A percentile compares a stretch with the other conserved stretches of the same genome.
These are phyloP conservation scores for Malacoctenus gilli DNA, from an alignment of 2,797 vertebrate species.

Conservation along the genomic window DNA sequence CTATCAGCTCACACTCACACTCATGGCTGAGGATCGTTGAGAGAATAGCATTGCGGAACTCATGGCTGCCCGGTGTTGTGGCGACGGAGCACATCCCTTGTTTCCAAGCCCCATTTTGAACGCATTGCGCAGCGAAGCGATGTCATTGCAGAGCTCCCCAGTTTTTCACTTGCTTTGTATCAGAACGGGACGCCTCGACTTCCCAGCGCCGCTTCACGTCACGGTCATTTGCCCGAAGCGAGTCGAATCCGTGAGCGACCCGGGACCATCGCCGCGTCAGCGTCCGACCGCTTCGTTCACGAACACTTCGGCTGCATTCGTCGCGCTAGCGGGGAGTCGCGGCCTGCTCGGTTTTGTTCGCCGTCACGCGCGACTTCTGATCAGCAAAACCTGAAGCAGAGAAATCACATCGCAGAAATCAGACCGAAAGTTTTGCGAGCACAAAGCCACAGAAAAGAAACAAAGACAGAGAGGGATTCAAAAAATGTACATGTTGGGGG, in stretches of 20 bases:
- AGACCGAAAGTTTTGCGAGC: too few species aligned
- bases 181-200: constrained; percentile 5
- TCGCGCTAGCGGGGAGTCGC: constrained; percentile 11
- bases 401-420: too few species aligned
- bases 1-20: constrained; percentile 64
- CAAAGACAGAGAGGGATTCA: too few species aligned
- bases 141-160: constrained; percentile 49
- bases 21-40: constrained; percentile 60
- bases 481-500: too few species aligned
- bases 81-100: constrained; percentile 46
- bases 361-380: too few species aligned
- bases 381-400: too few species aligned
- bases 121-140: constrained; percentile 37
- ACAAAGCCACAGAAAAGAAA: too few species aligned
- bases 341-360: constrained; percentile 14
- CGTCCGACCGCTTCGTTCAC: constrained; percentile 17
- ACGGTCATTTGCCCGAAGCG: constrained; percentile 14
- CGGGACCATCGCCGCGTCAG: constrained; percentile 6
- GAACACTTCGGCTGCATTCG: constrained; percentile 10
- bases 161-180: constrained; percentile 13
- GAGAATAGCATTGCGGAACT: constrained; percentile 41
- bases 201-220: constrained; percentile 17
- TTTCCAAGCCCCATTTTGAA: constrained; percentile 28
- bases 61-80: constrained; percentile 68
- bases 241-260: constrained; percentile 29